These are phyloP conservation scores for Isoperla grammatica DNA, from an alignment of 2,888 invertebrate genomes.

Conservation along the genomic window DNA sequence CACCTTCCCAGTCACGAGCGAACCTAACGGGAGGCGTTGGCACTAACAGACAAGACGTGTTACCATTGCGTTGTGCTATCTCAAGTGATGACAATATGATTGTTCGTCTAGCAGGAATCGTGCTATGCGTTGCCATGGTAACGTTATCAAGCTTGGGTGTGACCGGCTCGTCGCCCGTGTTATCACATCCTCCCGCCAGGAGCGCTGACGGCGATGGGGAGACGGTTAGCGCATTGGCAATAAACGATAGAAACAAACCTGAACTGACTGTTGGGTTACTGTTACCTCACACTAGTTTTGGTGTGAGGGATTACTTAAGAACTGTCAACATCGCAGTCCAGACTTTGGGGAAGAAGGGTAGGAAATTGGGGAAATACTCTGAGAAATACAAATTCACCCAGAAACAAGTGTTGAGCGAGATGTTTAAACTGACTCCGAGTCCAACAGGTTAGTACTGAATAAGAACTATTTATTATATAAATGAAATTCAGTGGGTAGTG, in stretches of 20 bases:
- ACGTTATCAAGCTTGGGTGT: constrained; percentile 16
- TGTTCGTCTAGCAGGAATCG: no score
- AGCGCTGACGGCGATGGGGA: constrained; percentile 24
- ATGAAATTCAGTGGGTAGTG: no score
- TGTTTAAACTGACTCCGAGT: constrained; percentile 67
- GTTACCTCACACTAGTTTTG: constrained; percentile 71
- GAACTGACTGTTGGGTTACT: constrained; percentile 60
- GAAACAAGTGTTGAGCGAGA: constrained; percentile 56
- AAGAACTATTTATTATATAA: no score
- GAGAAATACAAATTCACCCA: constrained; percentile 58
- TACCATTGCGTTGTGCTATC: constrained; percentile 11
- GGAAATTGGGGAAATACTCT: constrained; percentile 52
- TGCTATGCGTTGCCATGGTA: constrained; percentile 18
- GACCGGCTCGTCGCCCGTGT: not conserved
- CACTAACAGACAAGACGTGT: no score
- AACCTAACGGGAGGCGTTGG: no score
- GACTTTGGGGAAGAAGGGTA: constrained; percentile 52
- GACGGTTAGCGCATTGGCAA: constrained; percentile 25
- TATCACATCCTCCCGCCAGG: constrained; percentile 9
- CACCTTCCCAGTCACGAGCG: no score
- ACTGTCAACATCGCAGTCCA: constrained; percentile 59
- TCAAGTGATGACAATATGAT: no score
- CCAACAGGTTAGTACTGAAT: constrained; percentile 57
- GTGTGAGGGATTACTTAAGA: constrained; percentile 60
- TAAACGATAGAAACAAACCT: constrained; percentile 21